Conservation (phyloP, 92 coral and sea anemone species). For the Muricea muricata region DNA sequence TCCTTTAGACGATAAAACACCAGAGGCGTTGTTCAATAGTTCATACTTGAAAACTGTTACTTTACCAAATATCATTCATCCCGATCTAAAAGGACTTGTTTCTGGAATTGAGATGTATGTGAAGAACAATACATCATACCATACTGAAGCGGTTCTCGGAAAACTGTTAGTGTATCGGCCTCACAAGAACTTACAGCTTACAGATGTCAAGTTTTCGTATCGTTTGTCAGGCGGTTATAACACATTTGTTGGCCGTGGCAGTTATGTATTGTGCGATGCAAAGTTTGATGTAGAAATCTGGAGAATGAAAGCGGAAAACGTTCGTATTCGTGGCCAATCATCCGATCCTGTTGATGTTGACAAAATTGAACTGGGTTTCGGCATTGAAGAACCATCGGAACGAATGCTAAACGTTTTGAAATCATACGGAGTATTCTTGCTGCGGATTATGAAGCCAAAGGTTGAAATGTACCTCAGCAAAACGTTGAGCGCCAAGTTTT, state of each 20-base stretch:
- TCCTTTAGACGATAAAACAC: not conserved
- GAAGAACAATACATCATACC: constrained; percentile 45
- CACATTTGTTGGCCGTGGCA: constrained; percentile 83
- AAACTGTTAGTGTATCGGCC: constrained; percentile 66
- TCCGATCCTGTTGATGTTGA: constrained; percentile 79
- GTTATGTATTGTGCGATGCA: constrained; percentile 78
- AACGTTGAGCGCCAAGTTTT: constrained; percentile 76
- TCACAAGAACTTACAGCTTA: constrained; percentile 73
- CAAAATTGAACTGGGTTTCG: constrained; percentile 78
- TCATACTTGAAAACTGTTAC: constrained; percentile 44
- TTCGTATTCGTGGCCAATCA: constrained; percentile 75
- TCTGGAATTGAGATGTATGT: constrained; percentile 71
- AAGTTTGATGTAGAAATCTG: constrained; percentile 72
- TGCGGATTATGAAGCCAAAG: constrained; percentile 77
- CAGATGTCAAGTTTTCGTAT: constrained; percentile 81
- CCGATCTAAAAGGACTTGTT: constrained; percentile 34
- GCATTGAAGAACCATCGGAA: constrained; percentile 59
- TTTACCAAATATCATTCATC: constrained; percentile 72
- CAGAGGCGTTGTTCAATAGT: constrained; percentile 1
- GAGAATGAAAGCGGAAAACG: constrained; percentile 56
- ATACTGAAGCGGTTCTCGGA: constrained; percentile 77
- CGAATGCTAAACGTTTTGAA: constrained; percentile 63
- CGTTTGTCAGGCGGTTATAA: constrained; percentile 66
- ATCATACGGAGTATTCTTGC: constrained; percentile 67
- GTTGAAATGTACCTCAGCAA: constrained; percentile 76